These are phyloP conservation scores for Aphis craccivora DNA, from an alignment of 1,140 invertebrate genomes.

Conservation along the genomic window DNA sequence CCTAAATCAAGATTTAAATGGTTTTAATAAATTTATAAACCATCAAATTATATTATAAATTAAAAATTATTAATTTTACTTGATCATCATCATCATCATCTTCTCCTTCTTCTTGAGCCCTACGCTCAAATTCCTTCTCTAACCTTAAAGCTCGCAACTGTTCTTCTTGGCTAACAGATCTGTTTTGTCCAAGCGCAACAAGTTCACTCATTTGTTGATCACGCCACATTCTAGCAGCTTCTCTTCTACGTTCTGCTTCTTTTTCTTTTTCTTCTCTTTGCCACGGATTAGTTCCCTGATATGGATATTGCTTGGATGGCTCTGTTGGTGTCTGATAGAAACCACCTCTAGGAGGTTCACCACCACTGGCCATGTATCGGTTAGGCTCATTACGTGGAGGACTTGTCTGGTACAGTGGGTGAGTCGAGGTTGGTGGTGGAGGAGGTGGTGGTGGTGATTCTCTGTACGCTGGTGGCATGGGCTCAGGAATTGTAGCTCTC, in stretches of 20 bases:
- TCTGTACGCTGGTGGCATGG: slow-evolving; percentile 63
- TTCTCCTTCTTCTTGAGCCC: slow-evolving; percentile 81
- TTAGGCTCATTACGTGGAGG: slow-evolving; percentile 25
- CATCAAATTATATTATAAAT: neutral
- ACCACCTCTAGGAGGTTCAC: slow-evolving; percentile 78
- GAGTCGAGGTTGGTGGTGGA: slow-evolving; percentile 75
- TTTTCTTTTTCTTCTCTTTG: slow-evolving; percentile 87
- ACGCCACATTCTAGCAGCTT: slow-evolving; percentile 75
- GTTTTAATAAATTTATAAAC: neutral
- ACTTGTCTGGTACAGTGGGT: slow-evolving; percentile 71
- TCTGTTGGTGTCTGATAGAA: slow-evolving; percentile 70
- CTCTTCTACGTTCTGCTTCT: slow-evolving; percentile 74
- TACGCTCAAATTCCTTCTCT: slow-evolving; percentile 86
- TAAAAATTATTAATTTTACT: slow-evolving; percentile 51
- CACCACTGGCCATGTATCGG: slow-evolving; percentile 73
- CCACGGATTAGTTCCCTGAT: slow-evolving; percentile 80
- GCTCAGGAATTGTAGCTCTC: slow-evolving; percentile 60
- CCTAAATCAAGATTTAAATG: slow-evolving; percentile 59
- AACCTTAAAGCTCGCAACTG: slow-evolving; percentile 82
- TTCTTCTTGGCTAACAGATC: slow-evolving; percentile 84
- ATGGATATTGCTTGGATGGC: slow-evolving; percentile 65
- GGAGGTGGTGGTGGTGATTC: slow-evolving; percentile 73
- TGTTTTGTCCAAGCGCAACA: slow-evolving; percentile 69
- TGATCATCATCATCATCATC: slow-evolving; percentile 75
- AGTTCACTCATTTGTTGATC: slow-evolving; percentile 87